Conservation (phyloP, 2,888 invertebrate species). For the Perizoma affinitatum region DNA sequence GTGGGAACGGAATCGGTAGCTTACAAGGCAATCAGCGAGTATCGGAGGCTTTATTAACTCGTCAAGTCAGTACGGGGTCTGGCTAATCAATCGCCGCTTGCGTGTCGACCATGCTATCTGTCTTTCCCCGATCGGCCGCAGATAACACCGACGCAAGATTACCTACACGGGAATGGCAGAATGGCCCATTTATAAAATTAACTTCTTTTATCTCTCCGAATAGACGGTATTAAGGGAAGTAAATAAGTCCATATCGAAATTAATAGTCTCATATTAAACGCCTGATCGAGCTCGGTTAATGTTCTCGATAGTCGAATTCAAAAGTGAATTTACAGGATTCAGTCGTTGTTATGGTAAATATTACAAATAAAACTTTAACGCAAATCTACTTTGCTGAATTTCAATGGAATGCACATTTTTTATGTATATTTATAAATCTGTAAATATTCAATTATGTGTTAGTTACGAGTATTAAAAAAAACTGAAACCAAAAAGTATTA, state of each 20-base stretch:
- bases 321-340: slow-evolving; percentile 34
- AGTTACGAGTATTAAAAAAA: too few species aligned
- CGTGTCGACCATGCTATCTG: slow-evolving; percentile 82
- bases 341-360: slow-evolving; percentile 29
- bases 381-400: slow-evolving; percentile 31
- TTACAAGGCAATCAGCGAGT: slow-evolving; percentile 77
- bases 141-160: slow-evolving; percentile 80
- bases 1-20: slow-evolving; percentile 67
- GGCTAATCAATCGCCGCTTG: slow-evolving; percentile 82
- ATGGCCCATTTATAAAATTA: slow-evolving; percentile 81
- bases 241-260: slow-evolving; percentile 72
- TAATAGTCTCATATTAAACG: slow-evolving; percentile 62
- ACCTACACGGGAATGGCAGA: slow-evolving; percentile 75
- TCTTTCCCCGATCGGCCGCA: slow-evolving; percentile 78
- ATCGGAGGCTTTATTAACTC: slow-evolving; percentile 80
- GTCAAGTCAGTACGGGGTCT: slow-evolving; percentile 74
- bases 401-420: not conserved
- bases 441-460: too few species aligned
- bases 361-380: slow-evolving; percentile 29
- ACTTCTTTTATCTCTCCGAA: slow-evolving; percentile 78
- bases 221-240: slow-evolving; percentile 70
- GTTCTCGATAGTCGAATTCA: slow-evolving; percentile 28
- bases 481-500: too few species aligned
- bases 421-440: too few species aligned
- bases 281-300: slow-evolving; percentile 40